Conservation (phyloP, 2,888 invertebrate genomes). For the Bembecia ichneumoniformis region DNA sequence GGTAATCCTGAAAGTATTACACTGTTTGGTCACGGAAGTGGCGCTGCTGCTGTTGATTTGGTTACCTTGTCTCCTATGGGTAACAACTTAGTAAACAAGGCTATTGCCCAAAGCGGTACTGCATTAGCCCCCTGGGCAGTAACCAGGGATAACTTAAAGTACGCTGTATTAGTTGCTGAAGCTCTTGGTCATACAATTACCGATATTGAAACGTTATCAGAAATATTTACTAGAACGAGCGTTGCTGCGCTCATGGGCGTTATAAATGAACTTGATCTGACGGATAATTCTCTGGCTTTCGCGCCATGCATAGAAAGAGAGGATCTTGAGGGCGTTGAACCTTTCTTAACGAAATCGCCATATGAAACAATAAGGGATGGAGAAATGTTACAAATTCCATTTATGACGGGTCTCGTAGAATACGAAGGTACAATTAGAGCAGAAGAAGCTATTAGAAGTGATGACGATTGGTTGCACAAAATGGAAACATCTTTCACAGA, state of each 20-base stretch:
- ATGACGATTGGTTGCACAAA: conserved; percentile 39
- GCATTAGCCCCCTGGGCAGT: conserved; percentile 63
- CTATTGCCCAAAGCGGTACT: conserved; percentile 52
- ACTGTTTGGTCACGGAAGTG: conserved; percentile 85
- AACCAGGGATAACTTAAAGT: conserved; percentile 43
- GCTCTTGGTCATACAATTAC: conserved; percentile 43
- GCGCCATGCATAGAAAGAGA: conserved; percentile 53
- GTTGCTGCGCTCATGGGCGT: conserved; percentile 45
- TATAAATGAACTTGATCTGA: conserved; percentile 49
- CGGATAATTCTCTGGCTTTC: conserved; percentile 52
- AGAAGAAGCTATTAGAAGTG: conserved; percentile 25
- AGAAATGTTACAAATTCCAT: conserved; percentile 40
- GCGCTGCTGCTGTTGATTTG: conserved; percentile 72
- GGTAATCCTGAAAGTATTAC: conserved; percentile 85
- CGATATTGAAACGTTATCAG: conserved; percentile 33
- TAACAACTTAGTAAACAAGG: conserved; percentile 43
- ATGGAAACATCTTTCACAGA: conserved; percentile 43
- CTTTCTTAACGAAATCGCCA: conserved; percentile 45
- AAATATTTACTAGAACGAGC: conserved; percentile 39
- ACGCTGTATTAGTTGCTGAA: conserved; percentile 46
- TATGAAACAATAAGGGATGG: conserved; percentile 30
- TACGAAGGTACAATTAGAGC: conserved; percentile 53
- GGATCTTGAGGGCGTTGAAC: conserved; percentile 22
- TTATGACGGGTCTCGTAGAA: conserved; percentile 52
- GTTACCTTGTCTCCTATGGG: conserved; percentile 49